Conservation (phyloP, 2,888 invertebrate species). For the Liposcelis brunnea region DNA sequence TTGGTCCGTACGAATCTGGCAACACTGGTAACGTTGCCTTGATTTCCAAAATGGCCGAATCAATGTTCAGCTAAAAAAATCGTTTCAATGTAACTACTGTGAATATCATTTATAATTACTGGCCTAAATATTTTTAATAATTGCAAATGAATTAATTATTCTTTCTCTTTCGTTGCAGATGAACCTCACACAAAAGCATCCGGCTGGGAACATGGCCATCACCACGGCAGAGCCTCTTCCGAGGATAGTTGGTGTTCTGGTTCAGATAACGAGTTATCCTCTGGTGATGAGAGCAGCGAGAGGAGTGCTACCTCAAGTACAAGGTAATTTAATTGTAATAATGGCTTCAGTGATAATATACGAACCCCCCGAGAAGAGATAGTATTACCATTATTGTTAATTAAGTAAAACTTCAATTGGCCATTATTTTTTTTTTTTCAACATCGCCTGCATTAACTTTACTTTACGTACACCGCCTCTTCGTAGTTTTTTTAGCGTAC, state of each 20-base stretch:
- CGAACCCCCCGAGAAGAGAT: no score
- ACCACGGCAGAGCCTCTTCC: conserved; percentile 34
- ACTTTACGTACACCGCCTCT: background rate
- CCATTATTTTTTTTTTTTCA: background rate
- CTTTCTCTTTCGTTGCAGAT: conserved; percentile 37
- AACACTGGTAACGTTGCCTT: no score
- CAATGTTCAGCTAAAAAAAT: no score
- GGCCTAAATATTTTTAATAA: no score
- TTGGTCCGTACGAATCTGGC: no score
- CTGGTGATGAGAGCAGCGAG: conserved; percentile 45
- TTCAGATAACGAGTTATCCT: conserved; percentile 42
- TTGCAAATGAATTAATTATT: no score
- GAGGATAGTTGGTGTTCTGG: conserved; percentile 49
- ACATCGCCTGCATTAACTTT: background rate
- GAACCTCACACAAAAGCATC: conserved; percentile 35
- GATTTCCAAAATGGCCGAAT: no score
- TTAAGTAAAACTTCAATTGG: no score
- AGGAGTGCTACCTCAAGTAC: conserved; percentile 30
- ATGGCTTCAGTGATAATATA: conserved; percentile 5
- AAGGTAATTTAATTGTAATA: conserved; percentile 25
- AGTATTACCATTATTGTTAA: no score
- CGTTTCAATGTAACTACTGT: no score
- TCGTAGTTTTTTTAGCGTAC: no score
- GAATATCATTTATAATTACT: no score
- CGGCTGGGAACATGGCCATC: conserved; percentile 26